Percentiles rank a stretch among this genome's conserved stretches.
Conservation (phyloP, 2,113 vertebrate genomes). For the Tiliqua scincoides region DNA sequence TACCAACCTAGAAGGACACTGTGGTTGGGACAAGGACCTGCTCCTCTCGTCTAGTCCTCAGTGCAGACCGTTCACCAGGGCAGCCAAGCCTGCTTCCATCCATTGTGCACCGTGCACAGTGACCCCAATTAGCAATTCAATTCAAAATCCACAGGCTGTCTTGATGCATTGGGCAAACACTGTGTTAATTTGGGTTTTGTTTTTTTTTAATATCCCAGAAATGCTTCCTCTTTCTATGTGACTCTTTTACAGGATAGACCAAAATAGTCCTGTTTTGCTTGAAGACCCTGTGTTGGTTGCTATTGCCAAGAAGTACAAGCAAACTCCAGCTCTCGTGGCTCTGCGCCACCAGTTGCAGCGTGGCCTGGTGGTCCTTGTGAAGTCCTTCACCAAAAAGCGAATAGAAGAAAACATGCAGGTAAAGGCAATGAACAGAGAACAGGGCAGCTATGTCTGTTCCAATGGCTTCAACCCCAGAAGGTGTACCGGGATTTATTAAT, state of each 20-base stretch:
- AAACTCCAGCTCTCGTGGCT: constrained; percentile 42
- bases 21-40: too few species aligned
- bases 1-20: too few species aligned
- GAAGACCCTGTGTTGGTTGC: constrained; percentile 42
- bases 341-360: constrained; percentile 51
- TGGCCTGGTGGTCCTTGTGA: constrained; percentile 46
- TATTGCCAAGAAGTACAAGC: constrained; percentile 44
- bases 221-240: background rate
- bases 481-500: background rate
- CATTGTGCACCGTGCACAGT: too few species aligned
- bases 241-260: constrained; percentile 15
- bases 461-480: background rate
- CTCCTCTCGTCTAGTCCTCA: too few species aligned
- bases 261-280: constrained; percentile 37
- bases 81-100: too few species aligned
- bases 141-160: too few species aligned
- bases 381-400: constrained; percentile 37
- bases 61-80: too few species aligned
- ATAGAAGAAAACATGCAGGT: constrained; percentile 63
- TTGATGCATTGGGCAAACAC: too few species aligned
- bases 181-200: too few species aligned
- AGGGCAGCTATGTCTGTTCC: background rate
- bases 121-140: too few species aligned
- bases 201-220: too few species aligned
- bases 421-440: background rate